phyloP scores from a whole-genome alignment of 2,797 vertebrate species.

The Eulemur mongoz region DNA sequence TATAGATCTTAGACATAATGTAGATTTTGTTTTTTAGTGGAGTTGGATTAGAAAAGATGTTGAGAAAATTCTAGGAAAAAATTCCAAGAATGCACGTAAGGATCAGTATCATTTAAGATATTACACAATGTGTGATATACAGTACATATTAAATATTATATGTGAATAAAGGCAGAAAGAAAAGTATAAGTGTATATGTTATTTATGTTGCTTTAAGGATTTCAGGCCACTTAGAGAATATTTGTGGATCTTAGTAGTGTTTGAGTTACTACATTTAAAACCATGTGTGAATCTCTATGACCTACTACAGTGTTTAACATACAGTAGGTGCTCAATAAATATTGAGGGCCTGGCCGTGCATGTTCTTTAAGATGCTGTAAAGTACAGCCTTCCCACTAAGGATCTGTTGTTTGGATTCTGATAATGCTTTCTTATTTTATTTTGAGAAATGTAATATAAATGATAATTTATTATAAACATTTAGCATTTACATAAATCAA shows the following conservation, averaged over 20 bases:
- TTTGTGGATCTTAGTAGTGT: not conserved
- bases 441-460: not conserved
- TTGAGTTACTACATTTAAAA: not conserved
- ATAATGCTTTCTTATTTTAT: not conserved
- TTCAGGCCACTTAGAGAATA: not conserved
- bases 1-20: not conserved
- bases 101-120: not conserved
- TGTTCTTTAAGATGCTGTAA: not conserved
- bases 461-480: not conserved
- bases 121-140: not conserved
- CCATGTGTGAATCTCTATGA: not conserved
- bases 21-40: not conserved
- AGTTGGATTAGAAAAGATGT: slow-evolving; percentile 42
- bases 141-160: not conserved
- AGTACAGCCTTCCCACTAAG: not conserved
- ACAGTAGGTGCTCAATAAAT: not conserved
- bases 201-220: not conserved
- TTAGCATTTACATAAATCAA: not conserved
- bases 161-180: not conserved
- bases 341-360: not conserved
- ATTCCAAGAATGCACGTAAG: not conserved
- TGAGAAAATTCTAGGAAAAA: not conserved
- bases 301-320: not conserved
- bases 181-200: not conserved
- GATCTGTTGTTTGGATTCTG: not conserved